Evolutionary conservation across 1,140 invertebrate genomes (phyloP).

Genomic region (Orius insidiosus): DNA sequence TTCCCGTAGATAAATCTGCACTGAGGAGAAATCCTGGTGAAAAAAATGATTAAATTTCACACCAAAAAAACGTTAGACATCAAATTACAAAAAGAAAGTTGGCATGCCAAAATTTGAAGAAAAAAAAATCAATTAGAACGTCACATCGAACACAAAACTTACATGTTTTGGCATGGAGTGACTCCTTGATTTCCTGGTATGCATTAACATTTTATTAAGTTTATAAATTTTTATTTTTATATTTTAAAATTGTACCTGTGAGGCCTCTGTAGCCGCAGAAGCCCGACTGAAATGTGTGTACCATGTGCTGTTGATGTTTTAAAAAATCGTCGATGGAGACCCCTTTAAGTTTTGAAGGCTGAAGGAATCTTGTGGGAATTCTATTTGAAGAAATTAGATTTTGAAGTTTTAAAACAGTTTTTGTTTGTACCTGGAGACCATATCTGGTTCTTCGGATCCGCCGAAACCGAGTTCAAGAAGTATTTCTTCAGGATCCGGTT

Average conservation of each 20-base stretch:
- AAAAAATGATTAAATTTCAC: background rate
- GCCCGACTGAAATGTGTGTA: conserved; percentile 38
- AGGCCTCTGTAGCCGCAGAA: conserved; percentile 42
- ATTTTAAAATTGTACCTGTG: conserved; percentile 28
- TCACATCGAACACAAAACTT: too few species aligned
- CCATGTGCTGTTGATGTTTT: conserved; percentile 36
- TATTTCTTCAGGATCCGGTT: conserved; percentile 56
- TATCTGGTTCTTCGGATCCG: conserved; percentile 27
- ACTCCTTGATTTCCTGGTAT: too few species aligned
- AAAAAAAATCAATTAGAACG: too few species aligned
- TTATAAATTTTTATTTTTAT: background rate
- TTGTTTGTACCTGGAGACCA: conserved; percentile 27
- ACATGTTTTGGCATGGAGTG: too few species aligned
- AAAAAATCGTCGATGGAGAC: conserved; percentile 41
- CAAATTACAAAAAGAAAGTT: too few species aligned
- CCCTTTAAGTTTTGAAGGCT: conserved; percentile 36
- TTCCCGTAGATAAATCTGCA: background rate
- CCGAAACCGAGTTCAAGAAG: conserved; percentile 48
- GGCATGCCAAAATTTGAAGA: too few species aligned
- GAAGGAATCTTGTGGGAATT: conserved; percentile 47
- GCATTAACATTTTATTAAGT: too few species aligned
- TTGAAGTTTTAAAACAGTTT: conserved; percentile 18
- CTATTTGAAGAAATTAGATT: conserved; percentile 3
- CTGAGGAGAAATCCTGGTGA: background rate
- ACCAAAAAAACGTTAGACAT: too few species aligned